phyloP scores from a whole-genome alignment of 2,888 invertebrate species.

The Siphonodentalium dalli region DNA sequence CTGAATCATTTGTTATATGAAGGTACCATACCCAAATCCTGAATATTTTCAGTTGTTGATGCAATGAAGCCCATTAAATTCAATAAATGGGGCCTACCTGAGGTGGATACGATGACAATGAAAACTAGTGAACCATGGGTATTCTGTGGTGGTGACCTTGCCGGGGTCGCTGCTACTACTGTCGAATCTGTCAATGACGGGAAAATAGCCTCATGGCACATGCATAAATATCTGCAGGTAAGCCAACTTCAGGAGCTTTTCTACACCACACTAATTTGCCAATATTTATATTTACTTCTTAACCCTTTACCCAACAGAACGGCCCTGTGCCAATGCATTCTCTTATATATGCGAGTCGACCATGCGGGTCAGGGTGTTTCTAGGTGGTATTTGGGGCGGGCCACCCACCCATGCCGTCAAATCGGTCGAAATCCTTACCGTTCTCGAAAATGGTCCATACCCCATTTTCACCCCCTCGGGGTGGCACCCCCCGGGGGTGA shows the following conservation, averaged over 20 bases:
- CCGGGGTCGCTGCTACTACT: constrained; percentile 93
- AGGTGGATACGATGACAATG: constrained; percentile 80
- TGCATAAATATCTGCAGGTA: constrained; percentile 90
- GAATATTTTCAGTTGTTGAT: constrained; percentile 55
- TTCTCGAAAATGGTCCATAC: too few species aligned
- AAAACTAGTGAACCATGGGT: constrained; percentile 79
- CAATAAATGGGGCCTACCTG: constrained; percentile 81
- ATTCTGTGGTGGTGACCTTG: constrained; percentile 94
- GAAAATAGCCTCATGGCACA: constrained; percentile 94
- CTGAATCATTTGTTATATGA: not conserved
- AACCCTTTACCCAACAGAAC: too few species aligned
- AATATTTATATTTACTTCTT: too few species aligned
- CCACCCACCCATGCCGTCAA: too few species aligned
- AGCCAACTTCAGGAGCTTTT: not conserved
- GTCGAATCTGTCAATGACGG: constrained; percentile 99
- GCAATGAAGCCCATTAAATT: constrained; percentile 83
- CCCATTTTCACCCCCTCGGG: too few species aligned
- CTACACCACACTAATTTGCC: too few species aligned
- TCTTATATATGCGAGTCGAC: too few species aligned
- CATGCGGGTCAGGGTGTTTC: too few species aligned
- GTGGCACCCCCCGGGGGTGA: too few species aligned
- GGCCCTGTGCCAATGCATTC: too few species aligned
- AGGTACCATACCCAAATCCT: not conserved
- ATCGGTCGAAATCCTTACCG: too few species aligned
- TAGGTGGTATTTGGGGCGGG: too few species aligned